These are phyloP conservation scores for Lycia hirtaria DNA, from an alignment of 2,888 invertebrate species.

Conservation along the genomic window DNA sequence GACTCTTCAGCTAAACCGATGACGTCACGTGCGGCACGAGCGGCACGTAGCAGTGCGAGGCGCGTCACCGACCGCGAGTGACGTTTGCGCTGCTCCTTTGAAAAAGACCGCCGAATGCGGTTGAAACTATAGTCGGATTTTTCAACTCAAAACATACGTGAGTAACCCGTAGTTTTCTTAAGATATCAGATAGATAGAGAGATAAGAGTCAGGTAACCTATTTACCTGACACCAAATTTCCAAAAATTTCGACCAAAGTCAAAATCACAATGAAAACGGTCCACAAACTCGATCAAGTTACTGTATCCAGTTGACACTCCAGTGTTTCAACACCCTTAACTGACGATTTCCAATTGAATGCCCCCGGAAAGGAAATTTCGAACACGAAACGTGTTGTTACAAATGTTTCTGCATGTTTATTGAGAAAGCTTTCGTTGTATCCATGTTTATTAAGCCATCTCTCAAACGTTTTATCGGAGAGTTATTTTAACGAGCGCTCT, in stretches of 20 bases:
- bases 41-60: no score
- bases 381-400: constrained; percentile 28
- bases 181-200: no score
- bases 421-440: constrained; percentile 10
- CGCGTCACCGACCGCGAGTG: no score
- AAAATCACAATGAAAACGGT: neutral
- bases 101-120: no score
- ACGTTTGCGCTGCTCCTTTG: no score
- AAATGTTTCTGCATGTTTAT: constrained; percentile 38
- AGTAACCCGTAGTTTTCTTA: no score
- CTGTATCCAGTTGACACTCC: constrained; percentile 6
- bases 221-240: no score
- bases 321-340: constrained; percentile 34
- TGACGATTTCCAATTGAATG: constrained; percentile 53
- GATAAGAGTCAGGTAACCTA: no score
- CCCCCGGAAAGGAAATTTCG: constrained; percentile 50
- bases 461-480: constrained; percentile 5
- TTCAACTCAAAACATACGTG: no score
- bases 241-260: neutral
- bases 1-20: no score
- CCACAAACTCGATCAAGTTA: neutral
- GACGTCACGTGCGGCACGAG: no score
- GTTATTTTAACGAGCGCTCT: constrained; percentile 7
- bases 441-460: constrained; percentile 12
- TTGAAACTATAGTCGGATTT: no score